Base-by-base conservation (phyloP, 1,140 invertebrate genomes). In the Drosophila melanogaster region DNA sequence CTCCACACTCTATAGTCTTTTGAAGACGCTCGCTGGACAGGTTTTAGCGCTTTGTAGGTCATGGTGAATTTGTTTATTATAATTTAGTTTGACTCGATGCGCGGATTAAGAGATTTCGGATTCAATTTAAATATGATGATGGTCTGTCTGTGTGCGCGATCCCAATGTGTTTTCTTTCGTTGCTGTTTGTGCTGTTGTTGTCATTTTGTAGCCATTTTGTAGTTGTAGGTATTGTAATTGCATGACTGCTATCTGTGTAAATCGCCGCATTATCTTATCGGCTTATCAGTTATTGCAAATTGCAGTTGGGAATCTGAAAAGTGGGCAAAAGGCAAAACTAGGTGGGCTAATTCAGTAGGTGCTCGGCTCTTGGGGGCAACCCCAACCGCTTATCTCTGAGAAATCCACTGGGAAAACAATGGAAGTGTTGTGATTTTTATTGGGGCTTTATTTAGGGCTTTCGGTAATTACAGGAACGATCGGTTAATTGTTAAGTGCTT, bases 241-340 rank as follows among this genome's bases (percentile, higher is more conserved):
- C 76, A 86, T 74, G 59, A 56, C 41, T 50, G 37, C 33, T 57
- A 62, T 75, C 51, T 75, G 33, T 65, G 51, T 74, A 60, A 89
- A 85, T 79, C 72, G 66, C 62, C 66, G 55, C 57, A 66, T 66
- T 76, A 76, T 76, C 72, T 76, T 76, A 76, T 79, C 75, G 49
- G 76, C 59, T 85, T 77, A 77, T 90, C 81, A 79, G 61, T 65
- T 50, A 47, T 71, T 61, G 72, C 55, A 54, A 59, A 57, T 67
- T 66, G 47, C 53, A 58, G 47, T 59, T 56, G 40, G 40, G 46
- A 55, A 54, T 69, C 47, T 24, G 41, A 30, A 50, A 38, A 14
- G 22, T 4, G 38, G 26, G 35, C 1, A 24, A 4, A 10, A 19
- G 14, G 8, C 22, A n/a, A 5, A 30, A 30, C 26, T 30, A 43